phyloP scores from a whole-genome alignment of 2,797 vertebrate genomes.

The Pelodytes ibericus region DNA sequence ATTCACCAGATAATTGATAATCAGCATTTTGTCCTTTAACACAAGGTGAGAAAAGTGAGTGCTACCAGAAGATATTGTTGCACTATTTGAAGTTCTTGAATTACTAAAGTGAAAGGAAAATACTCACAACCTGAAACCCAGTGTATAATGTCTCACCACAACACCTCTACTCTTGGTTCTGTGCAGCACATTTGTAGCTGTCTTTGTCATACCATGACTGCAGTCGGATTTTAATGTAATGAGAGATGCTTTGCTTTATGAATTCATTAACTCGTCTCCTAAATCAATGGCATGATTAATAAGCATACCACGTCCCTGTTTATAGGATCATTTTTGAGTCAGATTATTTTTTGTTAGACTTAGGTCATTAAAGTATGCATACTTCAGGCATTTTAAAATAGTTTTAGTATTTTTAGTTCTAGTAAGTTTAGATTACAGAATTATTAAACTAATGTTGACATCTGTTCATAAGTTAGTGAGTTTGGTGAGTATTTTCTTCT shows the following conservation, averaged over 20 bases:
- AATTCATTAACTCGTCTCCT: conserved; percentile 3
- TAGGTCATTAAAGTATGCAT: conserved; percentile 25
- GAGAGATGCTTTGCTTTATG: conserved; percentile 1
- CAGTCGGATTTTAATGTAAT: background rate
- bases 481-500: no score
- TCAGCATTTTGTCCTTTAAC: no score
- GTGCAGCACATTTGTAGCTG: background rate
- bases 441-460: conserved; percentile 22
- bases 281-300: conserved; percentile 11
- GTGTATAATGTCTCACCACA: background rate
- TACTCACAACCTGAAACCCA: no score
- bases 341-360: conserved; percentile 32
- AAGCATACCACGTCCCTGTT: background rate
- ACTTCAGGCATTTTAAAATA: conserved; percentile 25
- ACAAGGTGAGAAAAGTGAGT: no score
- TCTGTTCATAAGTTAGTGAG: background rate
- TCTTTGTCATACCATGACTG: background rate
- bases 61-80: no score
- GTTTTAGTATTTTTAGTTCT: conserved; percentile 13
- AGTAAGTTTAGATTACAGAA: conserved; percentile 10
- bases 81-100: no score
- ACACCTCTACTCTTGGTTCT: background rate
- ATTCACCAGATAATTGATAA: no score
- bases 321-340: conserved; percentile 27
- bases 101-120: no score